Percentiles rank a stretch among this genome's conserved stretches.
These are phyloP conservation scores for Aviceda subcristata DNA, from an alignment of 2,113 vertebrate genomes.

Conservation along the genomic window DNA sequence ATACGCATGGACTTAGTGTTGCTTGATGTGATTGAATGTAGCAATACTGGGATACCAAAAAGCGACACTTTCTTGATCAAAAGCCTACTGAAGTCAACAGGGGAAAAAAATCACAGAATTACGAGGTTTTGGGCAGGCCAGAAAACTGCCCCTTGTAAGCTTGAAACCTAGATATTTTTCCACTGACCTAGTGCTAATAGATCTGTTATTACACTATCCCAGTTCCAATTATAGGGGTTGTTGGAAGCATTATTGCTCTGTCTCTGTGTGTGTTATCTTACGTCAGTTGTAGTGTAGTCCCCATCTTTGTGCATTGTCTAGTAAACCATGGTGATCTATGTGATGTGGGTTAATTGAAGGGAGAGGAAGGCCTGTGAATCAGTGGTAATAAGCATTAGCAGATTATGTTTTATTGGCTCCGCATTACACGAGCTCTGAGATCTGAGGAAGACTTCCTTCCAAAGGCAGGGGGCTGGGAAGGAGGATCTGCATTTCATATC, in stretches of 20 bases:
- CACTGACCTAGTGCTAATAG: background rate
- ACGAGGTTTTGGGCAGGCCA: background rate
- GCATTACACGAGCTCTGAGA: slow-evolving; percentile 9
- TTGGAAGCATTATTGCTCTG: background rate
- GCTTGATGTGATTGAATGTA: background rate
- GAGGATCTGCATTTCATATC: background rate
- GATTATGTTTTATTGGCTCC: background rate
- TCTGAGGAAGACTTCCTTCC: background rate
- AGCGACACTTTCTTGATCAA: background rate
- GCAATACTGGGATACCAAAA: background rate
- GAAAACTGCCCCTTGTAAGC: background rate
- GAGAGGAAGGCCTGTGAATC: background rate
- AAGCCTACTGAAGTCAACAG: background rate
- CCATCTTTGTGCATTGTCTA: background rate
- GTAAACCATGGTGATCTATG: background rate
- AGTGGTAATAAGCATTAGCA: background rate
- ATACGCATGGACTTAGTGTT: background rate
- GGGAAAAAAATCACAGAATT: background rate
- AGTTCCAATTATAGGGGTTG: background rate
- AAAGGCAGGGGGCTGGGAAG: background rate
- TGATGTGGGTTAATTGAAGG: slow-evolving; percentile 18
- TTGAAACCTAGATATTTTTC: background rate
- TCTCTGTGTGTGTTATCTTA: background rate
- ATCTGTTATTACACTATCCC: background rate
- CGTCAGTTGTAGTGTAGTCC: background rate